Conservation (phyloP, 1,140 invertebrate genomes). For the Drepana arcuata region DNA sequence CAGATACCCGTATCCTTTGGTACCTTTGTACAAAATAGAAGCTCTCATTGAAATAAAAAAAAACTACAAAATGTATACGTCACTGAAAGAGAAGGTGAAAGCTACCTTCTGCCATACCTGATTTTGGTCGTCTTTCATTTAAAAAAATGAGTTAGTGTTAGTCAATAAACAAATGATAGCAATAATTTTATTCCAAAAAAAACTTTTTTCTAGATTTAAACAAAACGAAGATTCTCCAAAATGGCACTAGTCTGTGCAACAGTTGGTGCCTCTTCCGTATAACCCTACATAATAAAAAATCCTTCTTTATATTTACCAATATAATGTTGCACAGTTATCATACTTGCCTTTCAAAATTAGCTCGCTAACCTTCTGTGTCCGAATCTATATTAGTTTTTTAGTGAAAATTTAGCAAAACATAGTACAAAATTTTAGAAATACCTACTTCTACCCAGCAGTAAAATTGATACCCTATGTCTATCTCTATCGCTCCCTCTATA, state of each 20-base stretch:
- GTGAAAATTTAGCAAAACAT: slow-evolving; percentile 72
- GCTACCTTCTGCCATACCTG: slow-evolving; percentile 21
- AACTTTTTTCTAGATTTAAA: no score
- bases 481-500: slow-evolving; percentile 39
- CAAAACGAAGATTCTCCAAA: no score
- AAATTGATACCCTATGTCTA: slow-evolving; percentile 54
- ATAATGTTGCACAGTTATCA: slow-evolving; percentile 26
- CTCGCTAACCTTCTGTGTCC: slow-evolving; percentile 49
- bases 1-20: slow-evolving; percentile 15
- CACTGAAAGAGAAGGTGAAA: slow-evolving; percentile 14
- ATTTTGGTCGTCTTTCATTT: no score
- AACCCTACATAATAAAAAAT: slow-evolving; percentile 1
- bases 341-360: slow-evolving; percentile 25
- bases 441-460: slow-evolving; percentile 62
- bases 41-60: slow-evolving; percentile 44
- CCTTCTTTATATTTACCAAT: slow-evolving; percentile 8
- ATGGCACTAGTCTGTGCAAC: no score
- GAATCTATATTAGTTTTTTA: slow-evolving; percentile 56
- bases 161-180: no score
- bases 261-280: no score
- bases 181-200: no score
- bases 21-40: slow-evolving; percentile 57
- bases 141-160: no score
- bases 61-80: slow-evolving; percentile 22
- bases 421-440: slow-evolving; percentile 71